Evolutionary conservation across 2,797 vertebrate genomes (phyloP).

Genomic region (Dicrostonyx torquatus): DNA sequence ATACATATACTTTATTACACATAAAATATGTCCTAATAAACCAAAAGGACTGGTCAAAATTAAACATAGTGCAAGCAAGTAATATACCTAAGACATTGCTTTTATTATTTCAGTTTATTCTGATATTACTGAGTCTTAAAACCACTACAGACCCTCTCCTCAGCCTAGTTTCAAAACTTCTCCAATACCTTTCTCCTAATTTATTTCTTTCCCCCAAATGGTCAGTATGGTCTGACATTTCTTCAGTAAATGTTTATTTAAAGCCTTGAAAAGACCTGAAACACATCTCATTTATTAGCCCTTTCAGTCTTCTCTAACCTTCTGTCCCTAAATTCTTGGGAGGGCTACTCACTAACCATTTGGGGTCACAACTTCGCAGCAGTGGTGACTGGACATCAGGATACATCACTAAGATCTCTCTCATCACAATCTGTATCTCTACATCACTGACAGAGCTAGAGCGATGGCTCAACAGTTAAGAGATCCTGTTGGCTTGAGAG

Average conservation of each 20-base stretch:
- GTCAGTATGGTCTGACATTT: conserved; percentile 7
- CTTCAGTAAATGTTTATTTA: background rate
- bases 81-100: background rate
- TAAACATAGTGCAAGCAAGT: background rate
- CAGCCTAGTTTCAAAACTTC: conserved; percentile 18
- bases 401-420: background rate
- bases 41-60: conserved; percentile 30
- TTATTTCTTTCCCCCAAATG: background rate
- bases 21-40: conserved; percentile 34
- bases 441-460: background rate
- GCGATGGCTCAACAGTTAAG: background rate
- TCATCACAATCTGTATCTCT: background rate
- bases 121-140: background rate
- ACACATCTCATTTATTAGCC: background rate
- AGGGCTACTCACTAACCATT: background rate
- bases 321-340: background rate
- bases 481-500: background rate
- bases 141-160: background rate
- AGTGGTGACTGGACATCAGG: background rate
- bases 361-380: background rate
- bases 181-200: background rate
- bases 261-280: conserved; percentile 33
- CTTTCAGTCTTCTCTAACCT: background rate
- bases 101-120: conserved; percentile 20
- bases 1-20: background rate